Base-by-base conservation (phyloP, 2,888 invertebrate species). In the Prenolepis imparis region DNA sequence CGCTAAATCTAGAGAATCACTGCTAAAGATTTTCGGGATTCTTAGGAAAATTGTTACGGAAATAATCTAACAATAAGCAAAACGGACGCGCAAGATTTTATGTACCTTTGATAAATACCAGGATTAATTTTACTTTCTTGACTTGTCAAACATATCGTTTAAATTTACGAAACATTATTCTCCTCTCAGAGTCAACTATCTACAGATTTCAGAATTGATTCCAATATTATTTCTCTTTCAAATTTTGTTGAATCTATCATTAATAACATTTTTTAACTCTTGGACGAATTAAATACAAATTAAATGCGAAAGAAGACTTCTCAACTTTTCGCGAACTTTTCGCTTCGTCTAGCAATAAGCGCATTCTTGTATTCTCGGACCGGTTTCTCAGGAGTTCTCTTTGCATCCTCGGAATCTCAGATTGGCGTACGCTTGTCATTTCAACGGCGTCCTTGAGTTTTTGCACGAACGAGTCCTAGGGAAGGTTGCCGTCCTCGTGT, bases 401-500 rank as follows among this genome's bases (percentile, higher is more conserved):
- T 12, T 57, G 77, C 39, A 61, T 80, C 55, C 12, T 32, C 11
- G 41, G 15, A 32, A 5, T n/a, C 39, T 57, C 12, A 24, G 67
- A 63, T 67, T 59, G 28, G n/a, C 39, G 66, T 57, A 57, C 59
- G 68, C 24, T 67, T 68, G 52, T 61, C 55, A 77, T 59, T 68
- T 83, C n/a, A 57, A 66, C 44, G 39, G 67, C 48, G 36, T 32
- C 41, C 70, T 78, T 21, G 72, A 70, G 59, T 21, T 59, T 32
- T 57, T 57, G 44, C 32, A 70, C 21, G 68, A 57, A 68, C 57
- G 59, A 59, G 59, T 70, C 36, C 12, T 36, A 52, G 70, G 6
- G 6, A 61, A 70, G 24, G 57, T 44, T 61, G 78, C 70, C 70
- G 61, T 80, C 59, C 44, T 70, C 12, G 44, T 70, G 59, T 80